These are phyloP conservation scores for Villa cingulata DNA, from an alignment of 2,888 invertebrate species.

Conservation along the genomic window DNA sequence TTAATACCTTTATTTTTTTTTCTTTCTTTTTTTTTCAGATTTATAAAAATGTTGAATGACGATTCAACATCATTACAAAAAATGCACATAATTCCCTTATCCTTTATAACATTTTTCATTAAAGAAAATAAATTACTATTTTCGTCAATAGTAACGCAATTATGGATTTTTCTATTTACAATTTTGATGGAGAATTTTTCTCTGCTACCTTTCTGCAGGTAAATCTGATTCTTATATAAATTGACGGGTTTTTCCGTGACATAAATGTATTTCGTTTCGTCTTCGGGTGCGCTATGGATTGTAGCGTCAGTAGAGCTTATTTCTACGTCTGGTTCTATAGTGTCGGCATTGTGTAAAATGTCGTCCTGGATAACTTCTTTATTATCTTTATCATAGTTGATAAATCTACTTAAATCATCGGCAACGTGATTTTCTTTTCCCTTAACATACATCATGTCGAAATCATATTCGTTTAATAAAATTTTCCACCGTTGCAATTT, in stretches of 20 bases:
- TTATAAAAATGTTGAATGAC: too few relatives aligned
- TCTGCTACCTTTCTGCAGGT: neutral
- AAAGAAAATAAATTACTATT: slow-evolving; percentile 7
- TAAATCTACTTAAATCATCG: neutral
- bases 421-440: too few relatives aligned
- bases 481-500: too few relatives aligned
- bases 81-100: slow-evolving; percentile 10
- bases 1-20: too few relatives aligned
- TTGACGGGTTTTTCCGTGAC: slow-evolving; percentile 1
- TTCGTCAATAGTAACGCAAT: neutral
- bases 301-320: slow-evolving; percentile 1
- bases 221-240: slow-evolving; percentile 1
- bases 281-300: slow-evolving; percentile 1
- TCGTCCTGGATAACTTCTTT: neutral
- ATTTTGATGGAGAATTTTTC: slow-evolving; percentile 1
- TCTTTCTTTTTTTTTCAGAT: too few relatives aligned
- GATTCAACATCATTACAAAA: too few relatives aligned
- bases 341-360: neutral
- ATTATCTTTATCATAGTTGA: neutral
- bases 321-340: neutral
- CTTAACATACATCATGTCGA: too few relatives aligned
- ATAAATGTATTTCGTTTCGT: slow-evolving; percentile 1
- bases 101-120: too few relatives aligned
- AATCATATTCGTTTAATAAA: too few relatives aligned
- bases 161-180: slow-evolving; percentile 1